These are phyloP conservation scores for Sapayoa aenigma DNA, from an alignment of 2,113 vertebrate genomes.

Conservation along the genomic window DNA sequence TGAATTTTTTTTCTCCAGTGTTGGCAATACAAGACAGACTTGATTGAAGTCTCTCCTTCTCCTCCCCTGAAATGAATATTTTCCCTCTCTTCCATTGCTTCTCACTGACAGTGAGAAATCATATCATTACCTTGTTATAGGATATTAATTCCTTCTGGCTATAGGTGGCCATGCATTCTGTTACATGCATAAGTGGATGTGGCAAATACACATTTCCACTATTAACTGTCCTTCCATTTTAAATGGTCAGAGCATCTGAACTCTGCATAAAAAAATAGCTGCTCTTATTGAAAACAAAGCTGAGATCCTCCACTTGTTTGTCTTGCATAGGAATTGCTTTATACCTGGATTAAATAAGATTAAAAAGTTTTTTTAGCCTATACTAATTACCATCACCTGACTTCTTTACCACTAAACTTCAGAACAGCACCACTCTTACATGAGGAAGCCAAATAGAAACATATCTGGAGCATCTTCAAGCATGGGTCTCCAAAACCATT, in stretches of 20 bases:
- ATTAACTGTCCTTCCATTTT: neutral
- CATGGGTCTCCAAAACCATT: neutral
- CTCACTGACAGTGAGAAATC: neutral
- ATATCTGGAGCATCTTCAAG: neutral
- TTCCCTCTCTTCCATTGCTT: neutral
- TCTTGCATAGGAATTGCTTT: neutral
- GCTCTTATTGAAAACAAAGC: neutral
- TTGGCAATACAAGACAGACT: neutral
- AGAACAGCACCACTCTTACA: neutral
- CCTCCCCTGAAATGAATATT: neutral
- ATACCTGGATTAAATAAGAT: neutral
- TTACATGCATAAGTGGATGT: neutral
- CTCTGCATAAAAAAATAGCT: neutral
- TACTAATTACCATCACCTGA: neutral
- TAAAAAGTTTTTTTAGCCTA: neutral
- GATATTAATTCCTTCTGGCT: neutral
- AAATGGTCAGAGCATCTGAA: neutral
- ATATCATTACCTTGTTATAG: neutral
- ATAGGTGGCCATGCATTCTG: neutral
- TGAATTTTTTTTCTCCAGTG: neutral
- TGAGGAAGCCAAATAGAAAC: neutral
- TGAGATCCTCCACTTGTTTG: neutral
- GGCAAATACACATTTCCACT: neutral
- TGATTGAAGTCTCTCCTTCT: neutral
- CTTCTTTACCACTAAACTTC: neutral